Percentiles rank a stretch among this genome's conserved stretches.
Evolutionary conservation across 92 coral and sea anemone genomes (phyloP).

Genomic region (Chrysogorgia sp.): DNA sequence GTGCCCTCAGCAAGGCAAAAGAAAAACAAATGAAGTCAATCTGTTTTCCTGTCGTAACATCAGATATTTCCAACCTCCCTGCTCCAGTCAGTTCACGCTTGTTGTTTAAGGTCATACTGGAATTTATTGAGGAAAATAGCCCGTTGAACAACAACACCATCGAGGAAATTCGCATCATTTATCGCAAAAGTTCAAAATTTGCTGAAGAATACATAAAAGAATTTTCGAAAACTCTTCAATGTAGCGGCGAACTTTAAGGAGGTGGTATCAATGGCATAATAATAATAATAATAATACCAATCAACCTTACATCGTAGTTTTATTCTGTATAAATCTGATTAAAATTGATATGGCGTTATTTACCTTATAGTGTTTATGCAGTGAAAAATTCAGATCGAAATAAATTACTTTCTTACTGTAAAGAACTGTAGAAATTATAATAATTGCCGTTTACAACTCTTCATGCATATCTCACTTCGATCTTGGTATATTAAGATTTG

Average conservation of each 20-base stretch:
- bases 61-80: constrained; percentile 6
- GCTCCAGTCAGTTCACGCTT: neutral
- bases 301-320: neutral
- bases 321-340: too few species aligned
- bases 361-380: too few species aligned
- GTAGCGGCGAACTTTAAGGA: neutral
- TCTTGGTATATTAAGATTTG: too few species aligned
- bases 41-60: neutral
- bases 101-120: neutral
- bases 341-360: too few species aligned
- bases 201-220: constrained; percentile 3
- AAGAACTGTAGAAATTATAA: too few species aligned
- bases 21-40: neutral
- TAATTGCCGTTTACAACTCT: too few species aligned
- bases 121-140: neutral
- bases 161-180: constrained; percentile 6
- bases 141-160: neutral
- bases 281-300: too few species aligned
- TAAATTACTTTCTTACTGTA: neutral
- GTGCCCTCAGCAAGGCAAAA: neutral
- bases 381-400: neutral
- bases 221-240: neutral
- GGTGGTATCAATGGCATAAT: neutral
- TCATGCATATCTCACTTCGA: too few species aligned
- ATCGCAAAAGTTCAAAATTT: neutral